phyloP scores from a whole-genome alignment of 2,888 invertebrate genomes.

The Allolobophora icterica region DNA sequence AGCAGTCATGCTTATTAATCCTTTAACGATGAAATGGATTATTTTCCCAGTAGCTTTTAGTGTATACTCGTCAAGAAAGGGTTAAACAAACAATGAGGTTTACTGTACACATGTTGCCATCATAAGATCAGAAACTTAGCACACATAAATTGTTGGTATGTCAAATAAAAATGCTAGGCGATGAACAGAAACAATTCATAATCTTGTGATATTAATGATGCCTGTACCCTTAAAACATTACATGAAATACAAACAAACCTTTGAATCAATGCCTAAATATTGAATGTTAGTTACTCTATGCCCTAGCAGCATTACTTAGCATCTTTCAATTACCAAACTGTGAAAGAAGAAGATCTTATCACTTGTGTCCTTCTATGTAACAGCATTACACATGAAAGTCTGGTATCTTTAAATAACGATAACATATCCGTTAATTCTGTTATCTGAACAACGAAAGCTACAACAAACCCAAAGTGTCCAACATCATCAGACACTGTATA shows the following conservation, averaged over 20 bases:
- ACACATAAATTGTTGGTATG: not conserved
- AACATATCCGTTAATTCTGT: constrained; percentile 8
- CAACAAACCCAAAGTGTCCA: not conserved
- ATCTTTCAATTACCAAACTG: not conserved
- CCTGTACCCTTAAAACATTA: not conserved
- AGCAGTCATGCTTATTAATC: no score
- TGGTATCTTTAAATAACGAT: not conserved
- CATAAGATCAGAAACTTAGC: no score
- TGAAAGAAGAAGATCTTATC: not conserved
- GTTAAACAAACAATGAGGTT: not conserved
- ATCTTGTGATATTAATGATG: constrained; percentile 10
- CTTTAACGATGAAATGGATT: no score
- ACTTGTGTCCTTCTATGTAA: not conserved
- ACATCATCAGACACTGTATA: not conserved
- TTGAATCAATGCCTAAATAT: not conserved
- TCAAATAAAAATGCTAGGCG: not conserved
- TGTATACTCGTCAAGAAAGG: no score
- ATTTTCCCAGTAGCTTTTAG: no score
- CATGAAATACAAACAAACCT: not conserved
- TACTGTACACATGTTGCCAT: not conserved
- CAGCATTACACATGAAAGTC: not conserved
- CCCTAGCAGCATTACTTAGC: not conserved
- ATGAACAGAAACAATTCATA: not conserved
- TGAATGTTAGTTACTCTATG: not conserved
- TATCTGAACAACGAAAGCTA: constrained; percentile 17